Conservation (phyloP, 2,888 invertebrate genomes). For the Ariolimax columbianus region DNA sequence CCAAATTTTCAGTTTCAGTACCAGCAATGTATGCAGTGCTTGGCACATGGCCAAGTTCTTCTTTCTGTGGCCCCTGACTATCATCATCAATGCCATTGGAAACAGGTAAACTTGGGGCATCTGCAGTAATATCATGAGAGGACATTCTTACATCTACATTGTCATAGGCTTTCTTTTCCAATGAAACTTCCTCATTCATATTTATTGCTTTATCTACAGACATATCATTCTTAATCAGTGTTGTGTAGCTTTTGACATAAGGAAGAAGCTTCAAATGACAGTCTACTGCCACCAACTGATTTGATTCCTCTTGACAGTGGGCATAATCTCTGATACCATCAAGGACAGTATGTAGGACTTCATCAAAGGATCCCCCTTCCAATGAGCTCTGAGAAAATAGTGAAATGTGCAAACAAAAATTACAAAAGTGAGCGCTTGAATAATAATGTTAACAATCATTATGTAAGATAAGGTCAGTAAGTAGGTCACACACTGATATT, state of each 20-base stretch:
- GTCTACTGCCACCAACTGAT: slow-evolving; percentile 5
- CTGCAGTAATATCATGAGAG: background rate
- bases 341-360: background rate
- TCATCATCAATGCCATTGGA: background rate
- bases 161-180: background rate
- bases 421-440: background rate
- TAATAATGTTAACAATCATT: no score
- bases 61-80: background rate
- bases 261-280: slow-evolving; percentile 35
- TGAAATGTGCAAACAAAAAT: background rate
- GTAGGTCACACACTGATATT: no score
- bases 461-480: no score
- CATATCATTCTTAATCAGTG: background rate
- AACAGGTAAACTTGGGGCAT: background rate
- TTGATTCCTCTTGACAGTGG: slow-evolving; percentile 14
- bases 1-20: background rate
- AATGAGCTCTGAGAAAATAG: background rate
- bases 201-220: background rate
- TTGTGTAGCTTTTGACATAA: slow-evolving; percentile 22
- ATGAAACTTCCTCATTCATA: background rate
- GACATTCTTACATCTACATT: background rate
- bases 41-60: background rate
- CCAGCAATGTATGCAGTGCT: no score
- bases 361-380: slow-evolving; percentile 9
- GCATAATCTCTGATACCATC: slow-evolving; percentile 3